These are phyloP conservation scores for Schizopygopsis pylzovi DNA, from an alignment of 2,797 vertebrate species.

Conservation along the genomic window DNA sequence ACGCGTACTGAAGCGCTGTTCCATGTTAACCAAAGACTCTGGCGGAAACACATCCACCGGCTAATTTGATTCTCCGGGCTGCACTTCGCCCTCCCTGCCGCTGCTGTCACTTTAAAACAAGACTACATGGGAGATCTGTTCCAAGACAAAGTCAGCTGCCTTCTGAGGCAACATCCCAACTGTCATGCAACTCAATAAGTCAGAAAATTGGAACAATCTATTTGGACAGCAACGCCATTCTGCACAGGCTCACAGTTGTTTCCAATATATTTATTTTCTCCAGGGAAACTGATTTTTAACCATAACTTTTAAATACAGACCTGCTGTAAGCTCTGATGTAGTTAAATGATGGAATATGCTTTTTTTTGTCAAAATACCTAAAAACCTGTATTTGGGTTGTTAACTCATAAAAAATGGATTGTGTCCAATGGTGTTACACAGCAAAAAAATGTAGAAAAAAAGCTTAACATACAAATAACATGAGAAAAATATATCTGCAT, in stretches of 20 bases:
- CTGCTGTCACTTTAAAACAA: conserved; percentile 5
- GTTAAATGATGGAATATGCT: background rate
- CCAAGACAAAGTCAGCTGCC: background rate
- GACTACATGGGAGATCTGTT: background rate
- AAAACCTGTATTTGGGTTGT: no score
- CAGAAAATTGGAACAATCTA: background rate
- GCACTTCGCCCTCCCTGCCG: background rate
- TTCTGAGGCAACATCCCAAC: background rate
- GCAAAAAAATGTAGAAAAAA: no score
- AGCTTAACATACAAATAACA: no score
- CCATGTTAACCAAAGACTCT: conserved; percentile 56
- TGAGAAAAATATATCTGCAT: no score
- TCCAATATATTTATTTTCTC: background rate
- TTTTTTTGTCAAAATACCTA: no score
- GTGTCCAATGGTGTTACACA: no score
- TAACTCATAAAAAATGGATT: no score
- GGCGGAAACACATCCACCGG: conserved; percentile 62
- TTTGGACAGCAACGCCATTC: background rate
- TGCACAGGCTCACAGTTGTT: background rate
- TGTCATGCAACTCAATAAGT: background rate
- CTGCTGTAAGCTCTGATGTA: background rate
- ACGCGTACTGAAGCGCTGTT: conserved; percentile 54
- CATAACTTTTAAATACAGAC: background rate
- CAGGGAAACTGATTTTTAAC: background rate
- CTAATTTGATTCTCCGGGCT: conserved; percentile 56